These are phyloP conservation scores for Enteromius thamalakanensis DNA, from an alignment of 2,797 vertebrate species.

Conservation along the genomic window DNA sequence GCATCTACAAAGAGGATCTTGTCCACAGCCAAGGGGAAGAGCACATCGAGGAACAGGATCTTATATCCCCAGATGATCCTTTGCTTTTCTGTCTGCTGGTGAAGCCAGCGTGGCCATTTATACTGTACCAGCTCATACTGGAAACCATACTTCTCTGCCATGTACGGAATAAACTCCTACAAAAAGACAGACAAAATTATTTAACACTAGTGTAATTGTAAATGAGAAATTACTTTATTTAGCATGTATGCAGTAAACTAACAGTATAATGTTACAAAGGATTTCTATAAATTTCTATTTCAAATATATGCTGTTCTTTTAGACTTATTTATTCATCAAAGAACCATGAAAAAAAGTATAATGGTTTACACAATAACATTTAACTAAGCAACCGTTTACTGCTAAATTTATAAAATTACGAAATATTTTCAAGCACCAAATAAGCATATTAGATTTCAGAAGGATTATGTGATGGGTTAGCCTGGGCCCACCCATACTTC, in stretches of 20 bases:
- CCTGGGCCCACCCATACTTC: too few species aligned
- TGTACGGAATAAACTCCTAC: constrained; percentile 91
- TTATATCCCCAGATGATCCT: constrained; percentile 98
- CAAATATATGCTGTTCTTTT: not conserved
- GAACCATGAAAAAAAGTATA: not conserved
- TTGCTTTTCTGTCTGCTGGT: constrained; percentile 95
- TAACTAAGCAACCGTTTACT: not conserved
- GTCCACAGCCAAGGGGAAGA: constrained; percentile 94
- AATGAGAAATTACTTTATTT: not conserved
- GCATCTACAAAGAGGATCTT: constrained; percentile 99
- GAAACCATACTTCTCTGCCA: constrained; percentile 90
- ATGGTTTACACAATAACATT: not conserved
- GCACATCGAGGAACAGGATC: constrained; percentile 97
- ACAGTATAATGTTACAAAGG: not conserved
- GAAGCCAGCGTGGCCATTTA: constrained; percentile 95
- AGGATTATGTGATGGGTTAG: not conserved
- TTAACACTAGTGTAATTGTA: not conserved
- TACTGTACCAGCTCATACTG: constrained; percentile 94
- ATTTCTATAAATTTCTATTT: not conserved
- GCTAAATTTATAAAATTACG: not conserved
- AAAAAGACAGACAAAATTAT: constrained; percentile 12
- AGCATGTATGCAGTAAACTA: not conserved
- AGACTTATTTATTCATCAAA: not conserved
- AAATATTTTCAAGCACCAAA: not conserved
- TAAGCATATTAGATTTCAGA: not conserved